phyloP scores from a whole-genome alignment of 2,113 vertebrate genomes.

The Cranoglanis bouderius region DNA sequence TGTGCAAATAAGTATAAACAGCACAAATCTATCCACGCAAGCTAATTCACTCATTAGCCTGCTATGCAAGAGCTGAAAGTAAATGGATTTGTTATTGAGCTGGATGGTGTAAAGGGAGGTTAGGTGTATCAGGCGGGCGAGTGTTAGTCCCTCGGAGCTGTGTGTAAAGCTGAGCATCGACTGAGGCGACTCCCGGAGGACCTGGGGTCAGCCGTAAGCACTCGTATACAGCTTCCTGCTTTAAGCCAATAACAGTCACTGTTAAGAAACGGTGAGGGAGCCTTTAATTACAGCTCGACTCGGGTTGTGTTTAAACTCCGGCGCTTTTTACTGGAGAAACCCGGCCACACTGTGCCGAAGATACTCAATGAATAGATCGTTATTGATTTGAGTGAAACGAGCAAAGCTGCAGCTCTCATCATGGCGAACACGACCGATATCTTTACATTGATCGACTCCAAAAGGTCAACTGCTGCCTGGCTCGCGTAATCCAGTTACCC shows the following conservation, averaged over 20 bases:
- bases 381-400: constrained; percentile 52
- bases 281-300: constrained; percentile 69
- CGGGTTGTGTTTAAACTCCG: constrained; percentile 39
- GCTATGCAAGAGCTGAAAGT: not conserved
- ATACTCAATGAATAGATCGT: constrained; percentile 51
- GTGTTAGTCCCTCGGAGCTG: constrained; percentile 27
- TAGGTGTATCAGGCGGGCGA: constrained; percentile 41
- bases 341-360: constrained; percentile 20
- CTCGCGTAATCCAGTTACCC: constrained; percentile 37
- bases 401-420: constrained; percentile 13
- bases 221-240: constrained; percentile 40
- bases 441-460: constrained; percentile 49
- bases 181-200: constrained; percentile 44
- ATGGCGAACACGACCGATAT: constrained; percentile 34
- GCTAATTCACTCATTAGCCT: constrained; percentile 22
- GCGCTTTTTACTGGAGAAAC: constrained; percentile 41
- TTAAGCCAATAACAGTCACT: constrained; percentile 51
- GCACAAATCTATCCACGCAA: not conserved
- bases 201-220: constrained; percentile 46
- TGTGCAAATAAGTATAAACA: not conserved
- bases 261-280: constrained; percentile 67
- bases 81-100: constrained; percentile 40
- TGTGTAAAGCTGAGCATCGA: constrained; percentile 48
- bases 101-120: constrained; percentile 27
- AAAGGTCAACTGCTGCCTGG: constrained; percentile 48